Evolutionary conservation across 2,797 vertebrate genomes (phyloP), one percentile per base, ranked within the genome.

Genomic region (Malurus splendens): DNA sequence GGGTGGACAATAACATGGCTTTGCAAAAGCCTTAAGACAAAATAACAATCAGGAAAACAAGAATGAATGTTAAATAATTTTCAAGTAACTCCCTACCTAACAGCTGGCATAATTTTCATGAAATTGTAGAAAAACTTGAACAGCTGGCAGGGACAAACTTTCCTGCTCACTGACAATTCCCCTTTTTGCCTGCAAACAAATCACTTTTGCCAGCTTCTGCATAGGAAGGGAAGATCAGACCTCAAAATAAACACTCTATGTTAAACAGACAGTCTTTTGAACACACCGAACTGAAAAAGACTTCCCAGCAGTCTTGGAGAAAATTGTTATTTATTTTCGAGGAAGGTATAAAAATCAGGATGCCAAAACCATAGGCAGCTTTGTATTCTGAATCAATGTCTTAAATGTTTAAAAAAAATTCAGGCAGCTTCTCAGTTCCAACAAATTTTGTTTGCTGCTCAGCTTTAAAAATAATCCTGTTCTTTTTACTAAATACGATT

Each of bases 131-230:
- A 90, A 68, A 22, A 2, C 68, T 59, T 80, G 32, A 28, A 45
- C 55, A 27, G 30, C 62, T 89, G 55, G 68, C 71, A 89, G 38
- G 51, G 87, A 90, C 47, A 89, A 95, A 93, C 68, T 74, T 92
- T 90, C 73, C 73, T 92, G 70, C 39, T 66, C 41, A 30, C 24
- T 0, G 0, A 89, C 85, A 91, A 74, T 68, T 66, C 47, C n/a
- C 39, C 61, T 80, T 74, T 41, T 77, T 85, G 59, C 92, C 72
- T 93, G 85, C 89, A 94, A 90, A 85, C 87, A 91, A 84, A 74
- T 68, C n/a, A 83, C 68, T 90, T 93, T 16, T 92, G 75, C 82
- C 78, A 90, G 82, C 57, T 67, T 50, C 82, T 89, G 68, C 50
- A 85, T 71, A 82, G 75, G 89, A 92, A 91, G 45, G 77, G 70